These are phyloP conservation scores for Cryptus armator DNA, from an alignment of 2,888 invertebrate genomes.

Conservation along the genomic window DNA sequence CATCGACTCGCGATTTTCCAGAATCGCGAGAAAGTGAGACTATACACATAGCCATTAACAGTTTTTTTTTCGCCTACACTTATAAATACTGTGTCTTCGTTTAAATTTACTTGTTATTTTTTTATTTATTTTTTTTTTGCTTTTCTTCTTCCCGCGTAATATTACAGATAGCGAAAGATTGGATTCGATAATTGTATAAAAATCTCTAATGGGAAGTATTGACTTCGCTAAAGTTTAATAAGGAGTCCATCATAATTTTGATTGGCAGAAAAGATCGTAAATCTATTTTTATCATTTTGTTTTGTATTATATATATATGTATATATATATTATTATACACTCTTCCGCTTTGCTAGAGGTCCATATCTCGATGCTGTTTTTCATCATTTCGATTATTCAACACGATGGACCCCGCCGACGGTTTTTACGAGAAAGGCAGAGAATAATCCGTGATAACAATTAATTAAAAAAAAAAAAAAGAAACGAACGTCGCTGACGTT, in stretches of 20 bases:
- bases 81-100: constrained; percentile 33
- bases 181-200: constrained; percentile 46
- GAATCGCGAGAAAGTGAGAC: constrained; percentile 35
- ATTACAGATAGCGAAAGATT: constrained; percentile 52
- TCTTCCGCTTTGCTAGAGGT: constrained; percentile 6
- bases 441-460: constrained; percentile 51
- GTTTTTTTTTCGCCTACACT: constrained; percentile 27
- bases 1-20: constrained; percentile 38
- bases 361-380: neutral
- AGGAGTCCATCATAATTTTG: constrained; percentile 36
- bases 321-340: constrained; percentile 18
- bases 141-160: constrained; percentile 24
- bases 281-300: neutral
- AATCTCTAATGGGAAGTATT: constrained; percentile 51
- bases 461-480: constrained; percentile 21
- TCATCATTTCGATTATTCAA: neutral
- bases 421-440: constrained; percentile 54
- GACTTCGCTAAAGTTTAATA: constrained; percentile 34
- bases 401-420: neutral
- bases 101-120: constrained; percentile 14
- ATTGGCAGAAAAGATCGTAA: constrained; percentile 56
- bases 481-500: constrained; percentile 9
- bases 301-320: neutral
- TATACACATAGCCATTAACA: constrained; percentile 29
- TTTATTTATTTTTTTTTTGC: constrained; percentile 4